Conservation (phyloP, 2,888 invertebrate genomes). For the Congeria kusceri region DNA sequence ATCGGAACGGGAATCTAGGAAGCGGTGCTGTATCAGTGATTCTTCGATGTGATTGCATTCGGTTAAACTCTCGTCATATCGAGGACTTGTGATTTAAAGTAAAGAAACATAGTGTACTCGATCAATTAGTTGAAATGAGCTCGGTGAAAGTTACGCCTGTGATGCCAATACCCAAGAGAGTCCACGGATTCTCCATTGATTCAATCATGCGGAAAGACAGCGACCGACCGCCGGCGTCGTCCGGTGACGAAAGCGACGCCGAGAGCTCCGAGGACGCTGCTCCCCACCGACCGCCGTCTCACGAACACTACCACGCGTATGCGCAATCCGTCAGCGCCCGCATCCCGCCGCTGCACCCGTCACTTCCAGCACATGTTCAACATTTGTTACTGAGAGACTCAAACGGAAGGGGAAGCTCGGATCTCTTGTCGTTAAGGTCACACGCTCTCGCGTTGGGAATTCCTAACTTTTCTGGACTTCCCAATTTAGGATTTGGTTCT, state of each 20-base stretch:
- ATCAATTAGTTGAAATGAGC: conserved; percentile 25
- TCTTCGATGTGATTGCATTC: no score
- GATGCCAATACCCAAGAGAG: conserved; percentile 48
- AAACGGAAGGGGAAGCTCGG: conserved; percentile 11
- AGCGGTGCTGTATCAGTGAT: no score
- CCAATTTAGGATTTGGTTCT: conserved; percentile 23
- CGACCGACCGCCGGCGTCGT: conserved; percentile 16
- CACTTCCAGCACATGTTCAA: conserved; percentile 51
- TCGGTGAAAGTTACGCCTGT: conserved; percentile 43
- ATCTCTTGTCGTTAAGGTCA: conserved; percentile 36
- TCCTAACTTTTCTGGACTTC: conserved; percentile 31
- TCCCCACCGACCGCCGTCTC: conserved; percentile 17
- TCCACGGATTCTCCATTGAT: conserved; percentile 59
- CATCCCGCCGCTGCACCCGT: conserved; percentile 56
- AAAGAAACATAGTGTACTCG: background rate
- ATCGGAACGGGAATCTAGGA: no score
- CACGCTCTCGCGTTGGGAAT: conserved; percentile 54
- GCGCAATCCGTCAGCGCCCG: conserved; percentile 31
- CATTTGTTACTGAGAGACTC: conserved; percentile 48
- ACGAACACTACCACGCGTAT: conserved; percentile 9
- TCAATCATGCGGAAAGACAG: conserved; percentile 48
- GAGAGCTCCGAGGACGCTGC: conserved; percentile 15
- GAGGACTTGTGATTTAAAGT: no score
- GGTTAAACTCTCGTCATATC: no score
- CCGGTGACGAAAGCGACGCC: conserved; percentile 55